Evolutionary conservation across 1,140 invertebrate species (phyloP).

Genomic region (Chironomus tepperi): DNA sequence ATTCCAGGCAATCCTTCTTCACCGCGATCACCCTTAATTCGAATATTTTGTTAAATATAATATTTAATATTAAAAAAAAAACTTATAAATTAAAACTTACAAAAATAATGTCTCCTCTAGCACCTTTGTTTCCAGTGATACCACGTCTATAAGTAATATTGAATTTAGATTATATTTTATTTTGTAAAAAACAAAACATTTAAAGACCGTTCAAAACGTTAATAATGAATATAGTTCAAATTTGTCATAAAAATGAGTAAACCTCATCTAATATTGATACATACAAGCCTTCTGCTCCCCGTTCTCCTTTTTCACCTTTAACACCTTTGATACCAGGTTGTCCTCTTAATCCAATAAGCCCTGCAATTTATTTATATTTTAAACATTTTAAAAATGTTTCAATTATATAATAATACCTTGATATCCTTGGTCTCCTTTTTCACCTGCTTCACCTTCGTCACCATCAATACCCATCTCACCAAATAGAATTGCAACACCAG

Average conservation of each 20-base stretch:
- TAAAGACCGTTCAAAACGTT: no score
- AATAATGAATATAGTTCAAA: no score
- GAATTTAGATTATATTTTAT: background rate
- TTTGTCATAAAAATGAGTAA: background rate
- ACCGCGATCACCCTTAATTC: conserved; percentile 29
- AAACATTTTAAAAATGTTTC: background rate
- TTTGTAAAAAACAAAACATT: no score
- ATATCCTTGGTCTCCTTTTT: conserved; percentile 25
- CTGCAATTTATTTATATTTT: conserved; percentile 24
- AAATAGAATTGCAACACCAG: conserved; percentile 38
- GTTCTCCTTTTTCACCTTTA: conserved; percentile 36
- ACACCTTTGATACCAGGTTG: conserved; percentile 30
- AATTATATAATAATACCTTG: background rate
- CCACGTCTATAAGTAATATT: conserved; percentile 27
- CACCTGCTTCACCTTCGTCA: conserved; percentile 16
- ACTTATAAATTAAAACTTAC: background rate
- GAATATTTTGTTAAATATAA: background rate
- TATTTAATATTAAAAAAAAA: conserved; percentile 6
- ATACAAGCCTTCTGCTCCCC: background rate
- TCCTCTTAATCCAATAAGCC: conserved; percentile 31
- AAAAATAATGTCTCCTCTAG: conserved; percentile 31
- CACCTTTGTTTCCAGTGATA: conserved; percentile 36
- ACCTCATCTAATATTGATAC: background rate
- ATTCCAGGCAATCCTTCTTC: conserved; percentile 36
- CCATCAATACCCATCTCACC: conserved; percentile 38